Percentiles rank a stretch among this genome's conserved stretches.
Evolutionary conservation across 2,888 invertebrate species (phyloP).

Genomic region (Polyploca ridens): DNA sequence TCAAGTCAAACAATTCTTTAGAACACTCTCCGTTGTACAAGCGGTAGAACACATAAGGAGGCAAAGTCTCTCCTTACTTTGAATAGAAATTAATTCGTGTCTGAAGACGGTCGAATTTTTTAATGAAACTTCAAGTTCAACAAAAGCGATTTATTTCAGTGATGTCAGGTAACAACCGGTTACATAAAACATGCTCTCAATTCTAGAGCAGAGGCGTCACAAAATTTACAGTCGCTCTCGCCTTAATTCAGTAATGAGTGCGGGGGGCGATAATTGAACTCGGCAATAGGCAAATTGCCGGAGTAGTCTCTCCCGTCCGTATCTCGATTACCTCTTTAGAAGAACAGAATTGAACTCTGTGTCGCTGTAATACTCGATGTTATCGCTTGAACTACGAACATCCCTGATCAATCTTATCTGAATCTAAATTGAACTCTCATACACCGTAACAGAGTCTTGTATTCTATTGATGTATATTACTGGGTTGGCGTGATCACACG

Average conservation of each 20-base stretch:
- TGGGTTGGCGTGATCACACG: constrained; percentile 56
- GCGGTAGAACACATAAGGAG: too few relatives aligned
- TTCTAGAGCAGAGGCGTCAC: constrained; percentile 74
- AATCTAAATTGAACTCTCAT: constrained; percentile 65
- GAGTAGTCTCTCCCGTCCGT: constrained; percentile 62
- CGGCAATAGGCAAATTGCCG: constrained; percentile 82
- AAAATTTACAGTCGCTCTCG: constrained; percentile 75
- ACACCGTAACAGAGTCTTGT: constrained; percentile 55
- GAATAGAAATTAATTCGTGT: neutral
- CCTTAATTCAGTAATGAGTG: constrained; percentile 82
- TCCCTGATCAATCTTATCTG: constrained; percentile 49
- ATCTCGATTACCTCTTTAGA: constrained; percentile 46
- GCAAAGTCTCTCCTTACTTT: neutral
- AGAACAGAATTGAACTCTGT: constrained; percentile 48
- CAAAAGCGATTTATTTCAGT: constrained; percentile 32
- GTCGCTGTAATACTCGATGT: constrained; percentile 40
- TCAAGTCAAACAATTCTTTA: too few relatives aligned
- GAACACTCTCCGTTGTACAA: too few relatives aligned
- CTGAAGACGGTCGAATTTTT: neutral
- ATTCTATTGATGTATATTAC: constrained; percentile 44
- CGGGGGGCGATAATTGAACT: constrained; percentile 83
- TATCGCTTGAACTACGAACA: constrained; percentile 37
- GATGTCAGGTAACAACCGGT: constrained; percentile 57
- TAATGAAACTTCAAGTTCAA: constrained; percentile 11
- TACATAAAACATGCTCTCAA: constrained; percentile 59